Base-by-base conservation (phyloP, 2,113 vertebrate species). In the Neopipo cinnamomea region DNA sequence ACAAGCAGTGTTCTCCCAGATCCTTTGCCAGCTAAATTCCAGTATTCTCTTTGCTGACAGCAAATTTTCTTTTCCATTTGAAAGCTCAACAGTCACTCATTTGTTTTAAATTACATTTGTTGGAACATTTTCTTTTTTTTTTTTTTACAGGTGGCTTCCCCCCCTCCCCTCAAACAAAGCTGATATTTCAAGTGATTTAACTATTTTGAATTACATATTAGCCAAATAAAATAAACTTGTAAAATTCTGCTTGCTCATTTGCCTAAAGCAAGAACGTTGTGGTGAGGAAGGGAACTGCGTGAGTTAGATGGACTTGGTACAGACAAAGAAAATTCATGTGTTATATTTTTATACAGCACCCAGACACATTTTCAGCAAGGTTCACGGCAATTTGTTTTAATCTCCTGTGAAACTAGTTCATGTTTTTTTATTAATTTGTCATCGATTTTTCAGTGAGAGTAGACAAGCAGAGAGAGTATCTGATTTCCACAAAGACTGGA, bases 21-120 rank as follows among this genome's bases (percentile, higher is more conserved):
- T 82, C 53, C 9, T 39, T 85, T 1, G 8, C 24, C 71, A 86
- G 63, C 67, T 55, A 67, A 67, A 71, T 58, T 88, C 65, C 44
- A 56, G 12, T 16, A 49, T 71, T 94, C 4, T 76, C 37, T 39
- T 56, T 39, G 35, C 56, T 68, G 41, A 75, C 4, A 7, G 52
- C 73, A 93, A n/a, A 39, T 89, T 91, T 77, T 80, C 21, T 83
- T 92, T 88, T 59, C 46, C 7, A 12, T 87, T 78, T 89, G 76
- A 93, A 95, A 89, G 24, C 21, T 84, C 56, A 72, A 6, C 28
- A 75, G 65, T 68, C 44, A 63, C 7, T 85, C 35, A 18, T 75
- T 87, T 94, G 23, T 74, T 90, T 87, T 80, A 85, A 87, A 61
- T 81, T 67, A 25, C 12, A 8, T 78, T 92, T 79, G 33, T 52